Conservation (phyloP, 2,888 invertebrate species). For the Limnephilus rhombicus region DNA sequence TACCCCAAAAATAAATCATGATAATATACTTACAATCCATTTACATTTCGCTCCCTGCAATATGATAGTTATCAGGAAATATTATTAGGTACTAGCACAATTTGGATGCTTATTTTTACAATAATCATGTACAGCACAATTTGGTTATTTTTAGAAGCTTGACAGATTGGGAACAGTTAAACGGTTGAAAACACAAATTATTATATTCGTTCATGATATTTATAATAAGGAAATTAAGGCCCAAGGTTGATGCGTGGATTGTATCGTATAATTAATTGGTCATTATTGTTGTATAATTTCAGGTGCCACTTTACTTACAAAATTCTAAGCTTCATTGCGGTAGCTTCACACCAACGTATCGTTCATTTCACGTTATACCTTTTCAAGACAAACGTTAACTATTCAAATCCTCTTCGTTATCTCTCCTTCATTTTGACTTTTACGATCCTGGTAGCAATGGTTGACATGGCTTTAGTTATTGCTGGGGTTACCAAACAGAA, state of each 20-base stretch:
- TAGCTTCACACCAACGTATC: neutral
- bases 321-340: neutral
- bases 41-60: too few species aligned
- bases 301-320: neutral
- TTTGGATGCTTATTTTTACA: too few species aligned
- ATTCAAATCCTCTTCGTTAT: neutral
- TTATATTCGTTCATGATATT: too few species aligned
- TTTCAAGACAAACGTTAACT: neutral
- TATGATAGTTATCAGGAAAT: too few species aligned
- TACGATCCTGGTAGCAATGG: neutral
- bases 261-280: neutral
- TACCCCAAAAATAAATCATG: too few species aligned
- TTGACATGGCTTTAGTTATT: neutral
- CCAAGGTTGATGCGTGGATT: neutral
- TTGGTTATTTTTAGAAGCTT: too few species aligned
- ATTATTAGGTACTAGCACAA: too few species aligned
- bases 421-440: neutral
- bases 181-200: too few species aligned
- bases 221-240: too few species aligned
- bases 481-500: neutral
- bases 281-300: neutral
- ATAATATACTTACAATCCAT: too few species aligned
- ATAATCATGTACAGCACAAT: too few species aligned
- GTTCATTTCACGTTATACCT: neutral
- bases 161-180: too few species aligned